Base-by-base conservation (phyloP, 2,888 invertebrate genomes). In the Gymnosoma rotundatum region DNA sequence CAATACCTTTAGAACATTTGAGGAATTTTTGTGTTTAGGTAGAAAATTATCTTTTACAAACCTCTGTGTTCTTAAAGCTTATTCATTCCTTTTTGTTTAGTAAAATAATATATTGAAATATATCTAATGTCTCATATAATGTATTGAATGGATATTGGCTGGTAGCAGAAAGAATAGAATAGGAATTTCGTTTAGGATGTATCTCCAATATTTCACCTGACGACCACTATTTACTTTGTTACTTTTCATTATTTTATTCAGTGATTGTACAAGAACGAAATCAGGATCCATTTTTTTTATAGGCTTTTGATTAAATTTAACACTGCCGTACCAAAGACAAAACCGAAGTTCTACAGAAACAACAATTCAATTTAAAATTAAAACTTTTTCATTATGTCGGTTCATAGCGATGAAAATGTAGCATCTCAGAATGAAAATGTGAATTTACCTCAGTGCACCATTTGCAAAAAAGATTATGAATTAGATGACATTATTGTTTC, bases 401-500 rank as follows among this genome's bases (percentile, higher is more conserved):
- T 16, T 45, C 12, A 45, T 16, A 45, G 45, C 16, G 16, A 45
- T 45, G 45, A 45, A 16, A 16, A 45, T 16, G 16, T 45, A 16
- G 45, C 16, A 16, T 45, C 45, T 16, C 45, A 45, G 16, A 16
- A 45, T 16, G 45, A 45, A 16, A 45, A 45, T 16, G 14, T 16
- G 12, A 45, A 45, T 45, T 45, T 45, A 45, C 45, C 45, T 16
- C 61, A 63, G 18, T 63, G 63, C 18, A 14, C 20, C 6, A 63
- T 63, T 42, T 63, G 63, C 12, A 5, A 63, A 21, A 63, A 63
- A 63, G 20, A 42, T 14, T 63, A 21, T 38, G 63, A 63, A 21
- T 7, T 63, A 21, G 21, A 63, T 16, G 63, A 63, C 5, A 18
- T 63, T 2, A 42, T 63, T 2, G 63, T 63, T 1, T 63, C 63